These are phyloP conservation scores for Idaea biselata DNA, from an alignment of 2,888 invertebrate genomes.

Conservation along the genomic window DNA sequence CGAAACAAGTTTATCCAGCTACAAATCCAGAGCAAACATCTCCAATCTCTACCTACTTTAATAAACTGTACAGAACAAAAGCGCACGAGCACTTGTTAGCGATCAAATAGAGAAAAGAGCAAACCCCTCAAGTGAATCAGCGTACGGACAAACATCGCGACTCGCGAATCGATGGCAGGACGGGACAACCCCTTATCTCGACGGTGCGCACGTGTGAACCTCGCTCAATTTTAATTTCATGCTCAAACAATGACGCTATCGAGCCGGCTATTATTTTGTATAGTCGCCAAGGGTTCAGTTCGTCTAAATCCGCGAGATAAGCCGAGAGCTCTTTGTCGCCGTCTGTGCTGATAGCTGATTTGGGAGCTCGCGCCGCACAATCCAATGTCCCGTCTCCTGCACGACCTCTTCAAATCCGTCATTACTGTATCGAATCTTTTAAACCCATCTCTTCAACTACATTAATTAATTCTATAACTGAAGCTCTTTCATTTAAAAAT, in stretches of 20 bases:
- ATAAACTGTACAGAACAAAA: slow-evolving; percentile 47
- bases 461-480: slow-evolving; percentile 57
- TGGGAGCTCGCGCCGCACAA: slow-evolving; percentile 39
- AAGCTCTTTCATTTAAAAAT: slow-evolving; percentile 38
- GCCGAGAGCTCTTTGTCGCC: slow-evolving; percentile 72
- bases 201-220: slow-evolving; percentile 78
- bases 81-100: slow-evolving; percentile 50
- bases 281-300: slow-evolving; percentile 73
- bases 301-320: slow-evolving; percentile 78
- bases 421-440: slow-evolving; percentile 62
- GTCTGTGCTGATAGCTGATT: slow-evolving; percentile 71
- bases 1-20: slow-evolving; percentile 32
- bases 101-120: slow-evolving; percentile 72
- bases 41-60: slow-evolving; percentile 36
- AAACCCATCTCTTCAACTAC: slow-evolving; percentile 51
- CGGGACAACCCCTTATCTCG: slow-evolving; percentile 72
- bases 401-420: slow-evolving; percentile 58
- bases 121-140: slow-evolving; percentile 71
- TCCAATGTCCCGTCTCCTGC: slow-evolving; percentile 30
- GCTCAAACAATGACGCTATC: slow-evolving; percentile 81
- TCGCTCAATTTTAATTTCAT: slow-evolving; percentile 81
- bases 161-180: slow-evolving; percentile 65
- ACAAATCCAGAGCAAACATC: slow-evolving; percentile 43
- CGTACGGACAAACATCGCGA: slow-evolving; percentile 58
- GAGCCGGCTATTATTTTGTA: slow-evolving; percentile 78